phyloP scores from a whole-genome alignment of 2,888 invertebrate genomes.

The Metopia argyrocephala region DNA sequence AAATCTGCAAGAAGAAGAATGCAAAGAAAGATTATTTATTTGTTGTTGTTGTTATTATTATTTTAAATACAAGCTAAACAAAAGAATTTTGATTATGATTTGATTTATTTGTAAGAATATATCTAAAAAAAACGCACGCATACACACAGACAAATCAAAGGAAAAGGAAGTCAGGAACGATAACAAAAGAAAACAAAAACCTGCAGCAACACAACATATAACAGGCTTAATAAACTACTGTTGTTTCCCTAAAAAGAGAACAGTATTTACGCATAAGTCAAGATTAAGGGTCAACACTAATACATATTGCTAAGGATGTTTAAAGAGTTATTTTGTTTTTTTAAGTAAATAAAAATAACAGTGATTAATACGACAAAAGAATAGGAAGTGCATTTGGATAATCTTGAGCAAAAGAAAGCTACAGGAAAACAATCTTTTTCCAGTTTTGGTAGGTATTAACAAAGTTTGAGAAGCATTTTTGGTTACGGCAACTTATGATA shows the following conservation, averaged over 20 bases:
- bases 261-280: too few species aligned
- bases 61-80: background rate
- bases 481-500: too few species aligned
- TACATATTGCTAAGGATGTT: too few species aligned
- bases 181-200: background rate
- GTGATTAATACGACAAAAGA: background rate
- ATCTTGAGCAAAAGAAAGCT: too few species aligned
- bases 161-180: background rate
- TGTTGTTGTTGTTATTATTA: background rate
- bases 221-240: too few species aligned
- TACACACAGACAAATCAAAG: background rate
- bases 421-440: too few species aligned
- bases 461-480: too few species aligned
- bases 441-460: too few species aligned
- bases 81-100: conserved; percentile 41
- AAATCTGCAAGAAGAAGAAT: conserved; percentile 17
- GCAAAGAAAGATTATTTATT: background rate
- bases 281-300: too few species aligned
- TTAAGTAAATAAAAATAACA: background rate
- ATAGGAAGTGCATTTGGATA: background rate
- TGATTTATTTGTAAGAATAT: conserved; percentile 39
- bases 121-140: background rate
- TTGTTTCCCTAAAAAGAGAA: too few species aligned
- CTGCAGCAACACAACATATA: background rate
- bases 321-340: background rate